Evolutionary conservation across 2,113 vertebrate species (phyloP).

Genomic region (Myrmecobius fasciatus): DNA sequence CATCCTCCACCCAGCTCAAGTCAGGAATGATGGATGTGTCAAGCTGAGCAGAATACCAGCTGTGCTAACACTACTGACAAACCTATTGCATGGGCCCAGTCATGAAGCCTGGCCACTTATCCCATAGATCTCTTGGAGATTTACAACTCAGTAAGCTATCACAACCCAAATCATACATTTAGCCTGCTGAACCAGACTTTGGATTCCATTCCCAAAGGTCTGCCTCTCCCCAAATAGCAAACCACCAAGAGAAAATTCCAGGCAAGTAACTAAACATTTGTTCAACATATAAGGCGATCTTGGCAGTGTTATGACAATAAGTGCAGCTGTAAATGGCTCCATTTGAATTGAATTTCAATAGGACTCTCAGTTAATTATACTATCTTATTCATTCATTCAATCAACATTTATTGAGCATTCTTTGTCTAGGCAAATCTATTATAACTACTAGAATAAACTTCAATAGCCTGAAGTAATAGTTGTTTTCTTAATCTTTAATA

Average conservation of each 20-base stretch:
- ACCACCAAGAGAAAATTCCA: background rate
- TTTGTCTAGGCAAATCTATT: background rate
- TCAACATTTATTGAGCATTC: background rate
- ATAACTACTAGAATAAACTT: background rate
- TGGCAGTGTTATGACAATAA: background rate
- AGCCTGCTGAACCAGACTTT: background rate
- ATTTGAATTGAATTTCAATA: background rate
- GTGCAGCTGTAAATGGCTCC: background rate
- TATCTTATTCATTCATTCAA: background rate
- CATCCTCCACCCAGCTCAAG: no score
- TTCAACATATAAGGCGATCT: background rate
- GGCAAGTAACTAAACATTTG: background rate
- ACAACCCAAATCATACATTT: background rate
- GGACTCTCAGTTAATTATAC: background rate
- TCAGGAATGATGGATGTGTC: background rate
- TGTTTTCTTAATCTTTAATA: background rate
- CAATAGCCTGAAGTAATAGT: background rate
- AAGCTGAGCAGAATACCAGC: background rate
- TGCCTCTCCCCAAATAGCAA: background rate
- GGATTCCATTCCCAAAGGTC: background rate
- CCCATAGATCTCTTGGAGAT: background rate
- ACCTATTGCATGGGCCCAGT: background rate
- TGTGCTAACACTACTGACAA: no score
- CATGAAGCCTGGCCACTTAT: background rate
- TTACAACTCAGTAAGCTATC: background rate